Conservation (phyloP, 2,888 invertebrate genomes). For the Hypercompe scribonia region DNA sequence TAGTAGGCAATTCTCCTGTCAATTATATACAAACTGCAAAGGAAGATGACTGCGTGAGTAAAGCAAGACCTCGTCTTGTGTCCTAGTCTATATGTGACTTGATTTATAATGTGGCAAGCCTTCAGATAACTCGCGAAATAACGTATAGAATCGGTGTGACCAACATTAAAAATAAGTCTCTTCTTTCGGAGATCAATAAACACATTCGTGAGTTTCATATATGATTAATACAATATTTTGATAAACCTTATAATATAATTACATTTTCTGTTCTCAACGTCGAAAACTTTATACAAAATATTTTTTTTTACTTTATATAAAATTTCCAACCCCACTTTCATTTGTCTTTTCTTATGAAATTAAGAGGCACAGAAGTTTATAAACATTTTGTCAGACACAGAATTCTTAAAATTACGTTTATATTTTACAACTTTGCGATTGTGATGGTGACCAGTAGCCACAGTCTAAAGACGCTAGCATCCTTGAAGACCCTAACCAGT, state of each 20-base stretch:
- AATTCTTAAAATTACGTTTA: background rate
- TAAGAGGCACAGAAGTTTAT: background rate
- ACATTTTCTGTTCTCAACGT: background rate
- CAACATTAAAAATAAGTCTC: background rate
- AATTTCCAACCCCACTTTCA: background rate
- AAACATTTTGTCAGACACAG: background rate
- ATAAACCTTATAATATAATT: background rate
- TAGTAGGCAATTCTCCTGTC: background rate
- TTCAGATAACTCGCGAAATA: background rate
- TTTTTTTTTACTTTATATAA: too few relatives aligned
- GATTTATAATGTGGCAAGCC: background rate
- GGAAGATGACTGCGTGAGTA: background rate
- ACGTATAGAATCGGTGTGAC: background rate
- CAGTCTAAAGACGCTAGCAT: background rate
- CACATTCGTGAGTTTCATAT: background rate
- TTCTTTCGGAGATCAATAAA: background rate
- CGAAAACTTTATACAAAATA: background rate
- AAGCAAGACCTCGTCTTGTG: background rate
- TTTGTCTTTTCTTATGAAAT: background rate
- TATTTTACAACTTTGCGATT: background rate
- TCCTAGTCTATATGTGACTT: background rate
- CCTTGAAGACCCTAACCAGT: background rate
- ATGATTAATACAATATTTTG: background rate
- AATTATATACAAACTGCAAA: background rate
- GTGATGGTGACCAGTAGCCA: background rate